Percentiles rank a stretch among this genome's conserved stretches.
Conservation (phyloP, 1,140 invertebrate species). For the Popillia japonica region DNA sequence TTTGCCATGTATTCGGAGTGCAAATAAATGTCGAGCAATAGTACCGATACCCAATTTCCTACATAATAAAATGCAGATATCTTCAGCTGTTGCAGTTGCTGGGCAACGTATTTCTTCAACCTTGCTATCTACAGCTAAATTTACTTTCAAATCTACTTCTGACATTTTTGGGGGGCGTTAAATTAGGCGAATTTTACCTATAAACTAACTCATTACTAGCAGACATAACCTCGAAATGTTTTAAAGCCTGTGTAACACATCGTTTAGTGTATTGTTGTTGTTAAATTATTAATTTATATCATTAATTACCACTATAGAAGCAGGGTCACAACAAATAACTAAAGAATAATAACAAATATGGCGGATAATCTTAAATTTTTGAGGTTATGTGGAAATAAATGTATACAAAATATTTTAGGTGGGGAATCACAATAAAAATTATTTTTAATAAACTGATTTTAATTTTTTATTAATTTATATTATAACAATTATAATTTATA, state of each 20-base stretch:
- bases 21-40: slow-evolving; percentile 79
- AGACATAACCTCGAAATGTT: not conserved
- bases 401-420: not conserved
- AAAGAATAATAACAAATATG: slow-evolving; percentile 20
- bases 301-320: no score
- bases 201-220: not conserved
- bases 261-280: not conserved
- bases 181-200: not conserved
- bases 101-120: slow-evolving; percentile 55
- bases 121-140: slow-evolving; percentile 59
- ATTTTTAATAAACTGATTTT: not conserved
- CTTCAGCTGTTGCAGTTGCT: slow-evolving; percentile 66
- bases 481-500: no score
- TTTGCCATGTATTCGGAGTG: slow-evolving; percentile 68
- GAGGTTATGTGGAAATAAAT: not conserved
- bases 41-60: slow-evolving; percentile 76
- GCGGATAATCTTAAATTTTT: not conserved
- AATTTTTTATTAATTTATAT: no score
- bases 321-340: not conserved
- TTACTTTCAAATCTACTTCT: slow-evolving; percentile 49
- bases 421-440: not conserved
- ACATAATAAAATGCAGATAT: slow-evolving; percentile 75
- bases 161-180: slow-evolving; percentile 44
- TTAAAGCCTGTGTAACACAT: not conserved
- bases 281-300: not conserved